Evolutionary conservation across 2,888 invertebrate genomes (phyloP).

Genomic region (Nebria brevicollis): DNA sequence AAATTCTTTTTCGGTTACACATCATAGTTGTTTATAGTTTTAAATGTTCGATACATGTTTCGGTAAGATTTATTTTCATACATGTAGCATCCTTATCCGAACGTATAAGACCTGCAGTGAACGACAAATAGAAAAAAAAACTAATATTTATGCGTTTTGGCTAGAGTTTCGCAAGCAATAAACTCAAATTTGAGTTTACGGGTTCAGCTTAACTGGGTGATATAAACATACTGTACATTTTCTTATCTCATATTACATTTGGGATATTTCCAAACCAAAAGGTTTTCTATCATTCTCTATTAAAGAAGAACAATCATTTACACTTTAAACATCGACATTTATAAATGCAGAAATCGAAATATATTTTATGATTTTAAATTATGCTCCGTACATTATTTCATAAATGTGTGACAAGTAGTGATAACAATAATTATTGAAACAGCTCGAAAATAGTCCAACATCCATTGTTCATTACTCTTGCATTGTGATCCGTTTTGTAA

Average conservation of each 20-base stretch:
- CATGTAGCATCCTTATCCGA: background rate
- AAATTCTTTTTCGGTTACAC: background rate
- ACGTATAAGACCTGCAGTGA: background rate
- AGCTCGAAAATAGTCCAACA: too few species aligned
- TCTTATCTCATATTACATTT: slow-evolving; percentile 30
- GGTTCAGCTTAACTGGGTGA: slow-evolving; percentile 38
- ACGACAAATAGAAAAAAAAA: slow-evolving; percentile 28
- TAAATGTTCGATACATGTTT: background rate
- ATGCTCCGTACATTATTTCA: too few species aligned
- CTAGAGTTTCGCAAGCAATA: slow-evolving; percentile 27
- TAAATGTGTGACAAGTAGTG: too few species aligned
- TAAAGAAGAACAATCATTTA: background rate
- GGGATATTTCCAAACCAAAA: slow-evolving; percentile 36
- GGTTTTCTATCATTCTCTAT: background rate
- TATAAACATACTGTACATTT: slow-evolving; percentile 41
- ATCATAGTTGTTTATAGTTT: background rate
- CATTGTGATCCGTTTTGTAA: too few species aligned
- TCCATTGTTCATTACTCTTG: too few species aligned
- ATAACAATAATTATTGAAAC: too few species aligned
- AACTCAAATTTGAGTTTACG: slow-evolving; percentile 43
- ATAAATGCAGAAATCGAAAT: too few species aligned
- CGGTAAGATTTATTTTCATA: slow-evolving; percentile 1
- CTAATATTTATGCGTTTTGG: slow-evolving; percentile 27
- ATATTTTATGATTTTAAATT: too few species aligned
- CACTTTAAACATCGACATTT: too few species aligned